Evolutionary conservation across 2,888 invertebrate genomes (phyloP), one percentile per base, ranked within the genome.

Genomic region (Nesidiocoris tenuis): DNA sequence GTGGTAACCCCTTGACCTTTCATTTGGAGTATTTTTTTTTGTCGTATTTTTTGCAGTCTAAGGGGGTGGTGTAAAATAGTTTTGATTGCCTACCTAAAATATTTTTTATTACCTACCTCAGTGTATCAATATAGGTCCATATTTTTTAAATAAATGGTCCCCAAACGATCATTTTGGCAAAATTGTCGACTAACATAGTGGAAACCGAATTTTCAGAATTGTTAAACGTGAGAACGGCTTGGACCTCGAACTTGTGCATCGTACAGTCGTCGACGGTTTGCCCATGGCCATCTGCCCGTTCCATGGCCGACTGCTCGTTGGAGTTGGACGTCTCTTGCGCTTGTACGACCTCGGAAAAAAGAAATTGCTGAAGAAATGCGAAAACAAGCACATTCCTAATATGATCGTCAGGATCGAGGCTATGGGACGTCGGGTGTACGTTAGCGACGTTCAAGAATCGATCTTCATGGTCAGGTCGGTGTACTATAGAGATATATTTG

Each of bases 341-440:
- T 87, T 99, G 55, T 99, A 99, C 83, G 98, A 99, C 83, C 88
- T 98, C 82, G 99, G 99, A 76, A 95, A 95, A 84, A 94, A 98
- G 84, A 99, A 99, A 84, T 85, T 99, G 76, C 84, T 99, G 63
- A 88, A 98, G 71, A 99, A 99, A 86, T 98, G 98, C 85, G 99
- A 99, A 85, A 99, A 99, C 82, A 93, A 92, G 90, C 96, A 98
- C 86, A 93, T 99, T 84, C 98, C 98, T 16, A 96, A 98, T 83
- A 90, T 93, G 79, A 94, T 99, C 79, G 92, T 94, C 0, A 94
- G 94, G 80, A 94, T 99, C 79, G 94, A 96, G 83, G 92, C 96
- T 0, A 91, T 96, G 84, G 97, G 98, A 0, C 94, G 96, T 82
- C 88, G 99, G 76, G 93, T 99, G 79, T 95, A 92, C 82, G 98